Conservation (phyloP, 2,888 invertebrate genomes). For the Loripinus fragilis region DNA sequence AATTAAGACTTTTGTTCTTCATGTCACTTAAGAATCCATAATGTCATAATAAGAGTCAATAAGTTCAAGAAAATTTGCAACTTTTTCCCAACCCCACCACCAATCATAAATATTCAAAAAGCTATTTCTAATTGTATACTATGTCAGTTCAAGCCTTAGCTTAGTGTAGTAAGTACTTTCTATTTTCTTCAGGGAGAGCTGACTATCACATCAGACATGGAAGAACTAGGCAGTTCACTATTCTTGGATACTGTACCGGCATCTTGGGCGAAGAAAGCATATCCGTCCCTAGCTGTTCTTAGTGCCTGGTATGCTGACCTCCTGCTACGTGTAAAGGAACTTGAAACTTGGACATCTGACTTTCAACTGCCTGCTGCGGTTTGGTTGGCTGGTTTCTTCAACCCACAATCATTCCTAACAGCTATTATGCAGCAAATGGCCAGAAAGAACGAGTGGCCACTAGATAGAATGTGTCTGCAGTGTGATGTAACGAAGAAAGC, state of each 20-base stretch:
- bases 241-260: conserved; percentile 94
- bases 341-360: conserved; percentile 96
- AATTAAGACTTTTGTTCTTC: too few species aligned
- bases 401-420: conserved; percentile 97
- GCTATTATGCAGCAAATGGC: conserved; percentile 99
- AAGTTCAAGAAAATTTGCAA: too few species aligned
- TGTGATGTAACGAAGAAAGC: conserved; percentile 99
- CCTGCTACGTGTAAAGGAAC: conserved; percentile 89
- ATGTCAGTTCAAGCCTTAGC: too few species aligned
- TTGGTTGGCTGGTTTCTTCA: conserved; percentile 99
- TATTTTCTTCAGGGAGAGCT: conserved; percentile 93
- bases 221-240: conserved; percentile 94
- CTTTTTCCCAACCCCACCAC: too few species aligned
- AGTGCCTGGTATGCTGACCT: conserved; percentile 97
- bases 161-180: too few species aligned
- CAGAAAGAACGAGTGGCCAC: conserved; percentile 94
- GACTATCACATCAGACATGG: conserved; percentile 98
- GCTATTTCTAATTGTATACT: too few species aligned
- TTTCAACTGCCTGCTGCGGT: conserved; percentile 94
- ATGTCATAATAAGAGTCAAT: too few species aligned
- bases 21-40: too few species aligned
- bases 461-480: conserved; percentile 98
- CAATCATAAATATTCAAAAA: too few species aligned
- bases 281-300: conserved; percentile 94
- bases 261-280: conserved; percentile 94